Evolutionary conservation across 2,797 vertebrate genomes (phyloP), one percentile per base, ranked within the genome.

Genomic region (Esox masquinongy): DNA sequence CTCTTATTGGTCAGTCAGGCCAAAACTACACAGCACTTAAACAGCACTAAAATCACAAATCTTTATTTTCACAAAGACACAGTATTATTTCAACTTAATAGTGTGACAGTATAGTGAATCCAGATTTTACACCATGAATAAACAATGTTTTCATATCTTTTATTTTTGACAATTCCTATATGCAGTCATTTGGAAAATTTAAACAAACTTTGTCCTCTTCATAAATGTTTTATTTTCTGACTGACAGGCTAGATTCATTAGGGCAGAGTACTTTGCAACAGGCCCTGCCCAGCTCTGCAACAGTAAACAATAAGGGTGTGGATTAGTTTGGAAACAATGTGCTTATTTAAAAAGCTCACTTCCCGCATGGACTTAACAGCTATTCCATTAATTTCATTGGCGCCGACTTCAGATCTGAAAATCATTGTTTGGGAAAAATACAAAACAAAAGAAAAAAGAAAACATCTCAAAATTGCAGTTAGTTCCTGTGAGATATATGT

Each of bases 291-390:
- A 85, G 88, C 88, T 91, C 88, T 88, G 88, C 86, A 80, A 91
- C 91, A 92, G 93, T 94, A 94, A 94, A 95, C 94, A 95, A 93
- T 92, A 90, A 85, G 93, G 92, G 93, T 93, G 94, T 92, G 93
- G 91, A 94, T 94, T 95, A 92, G 87, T 93, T 94, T 93, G 85
- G 92, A 94, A 94, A 95, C 94, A 95, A 95, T 95, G 93, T 94
- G 93, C 94, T 95, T 94, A 94, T 95, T 94, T 94, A 91, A 94
- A 94, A 93, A 92, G 91, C 83, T 79, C 83, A 86, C 92, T 94
- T 95, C 93, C 93, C 93, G 92, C 89, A 92, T 90, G 90, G 84
- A 93, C 93, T 93, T 88, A 88, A 92, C 91, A 88, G 88, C 88
- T 90, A 89, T 92, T 86, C 92, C 93, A 94, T 94, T 94, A 92